These are phyloP conservation scores for Dicyrtomina minuta DNA, from an alignment of 2,888 invertebrate species.

Conservation along the genomic window DNA sequence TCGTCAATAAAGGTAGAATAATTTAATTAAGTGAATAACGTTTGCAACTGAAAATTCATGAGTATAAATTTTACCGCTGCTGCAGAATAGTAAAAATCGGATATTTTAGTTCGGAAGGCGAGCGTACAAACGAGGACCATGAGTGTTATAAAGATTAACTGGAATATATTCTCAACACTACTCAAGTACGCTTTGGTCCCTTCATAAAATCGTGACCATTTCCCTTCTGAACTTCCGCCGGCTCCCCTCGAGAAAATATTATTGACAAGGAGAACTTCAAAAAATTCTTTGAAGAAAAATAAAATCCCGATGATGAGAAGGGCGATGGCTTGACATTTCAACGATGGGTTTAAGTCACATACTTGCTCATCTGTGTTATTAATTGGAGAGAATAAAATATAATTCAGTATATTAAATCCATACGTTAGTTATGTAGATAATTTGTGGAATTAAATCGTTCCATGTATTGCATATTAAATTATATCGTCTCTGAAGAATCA, in stretches of 20 bases:
- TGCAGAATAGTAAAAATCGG: constrained; percentile 25
- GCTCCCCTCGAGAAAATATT: constrained; percentile 16
- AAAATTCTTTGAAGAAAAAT: constrained; percentile 28
- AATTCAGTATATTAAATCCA: too few species aligned
- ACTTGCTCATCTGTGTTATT: constrained; percentile 4
- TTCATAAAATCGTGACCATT: background rate
- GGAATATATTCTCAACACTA: constrained; percentile 25
- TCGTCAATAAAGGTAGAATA: too few species aligned
- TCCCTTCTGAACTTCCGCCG: background rate
- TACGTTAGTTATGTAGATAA: too few species aligned
- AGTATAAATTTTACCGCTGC: constrained; percentile 20
- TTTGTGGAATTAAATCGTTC: too few species aligned
- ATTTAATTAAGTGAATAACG: background rate
- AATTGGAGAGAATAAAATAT: too few species aligned
- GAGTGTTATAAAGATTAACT: constrained; percentile 6
- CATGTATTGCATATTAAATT: too few species aligned
- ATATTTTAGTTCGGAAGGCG: constrained; percentile 9
- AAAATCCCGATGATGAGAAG: constrained; percentile 13
- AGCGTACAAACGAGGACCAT: constrained; percentile 19
- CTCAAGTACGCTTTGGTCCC: constrained; percentile 13
- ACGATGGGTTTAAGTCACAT: background rate
- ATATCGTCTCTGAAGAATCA: too few species aligned
- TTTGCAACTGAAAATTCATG: background rate
- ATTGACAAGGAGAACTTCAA: constrained; percentile 19
- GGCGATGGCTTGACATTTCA: constrained; percentile 2